Evolutionary conservation across 2,113 vertebrate genomes (phyloP).

Genomic region (Bathybates hornii): DNA sequence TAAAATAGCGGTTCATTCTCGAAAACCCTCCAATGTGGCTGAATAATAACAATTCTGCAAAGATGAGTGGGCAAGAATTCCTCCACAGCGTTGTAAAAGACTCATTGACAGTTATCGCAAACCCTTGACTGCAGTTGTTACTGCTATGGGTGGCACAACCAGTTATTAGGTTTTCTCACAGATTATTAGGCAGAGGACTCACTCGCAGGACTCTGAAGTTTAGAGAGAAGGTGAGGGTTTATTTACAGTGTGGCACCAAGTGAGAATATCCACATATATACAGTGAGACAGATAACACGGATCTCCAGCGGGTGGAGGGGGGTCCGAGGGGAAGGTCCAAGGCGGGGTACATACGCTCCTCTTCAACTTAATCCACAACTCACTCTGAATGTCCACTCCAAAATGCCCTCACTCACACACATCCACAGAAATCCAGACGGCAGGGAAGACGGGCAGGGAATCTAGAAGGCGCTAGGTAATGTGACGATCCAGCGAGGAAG

Average conservation of each 20-base stretch:
- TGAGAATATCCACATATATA: not conserved
- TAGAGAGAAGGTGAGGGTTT: not conserved
- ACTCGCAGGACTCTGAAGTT: not conserved
- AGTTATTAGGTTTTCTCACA: not conserved
- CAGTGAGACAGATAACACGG: not conserved
- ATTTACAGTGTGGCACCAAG: not conserved
- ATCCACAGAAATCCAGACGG: not conserved
- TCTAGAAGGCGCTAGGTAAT: fast-evolving
- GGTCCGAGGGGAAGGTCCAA: not conserved
- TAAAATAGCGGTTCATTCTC: not conserved
- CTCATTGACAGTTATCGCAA: not conserved
- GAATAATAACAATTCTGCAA: not conserved
- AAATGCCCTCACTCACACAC: fast-evolving
- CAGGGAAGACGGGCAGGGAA: not conserved
- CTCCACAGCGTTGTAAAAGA: not conserved
- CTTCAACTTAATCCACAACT: not conserved
- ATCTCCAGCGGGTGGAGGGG: not conserved
- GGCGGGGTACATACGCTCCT: fast-evolving
- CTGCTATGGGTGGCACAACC: not conserved
- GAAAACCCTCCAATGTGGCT: not conserved
- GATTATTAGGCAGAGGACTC: no score
- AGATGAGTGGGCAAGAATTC: not conserved
- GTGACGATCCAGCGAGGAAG: not conserved
- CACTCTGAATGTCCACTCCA: not conserved
- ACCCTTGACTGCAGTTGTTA: not conserved